Conservation (phyloP, 2,888 invertebrate genomes). For the Magallana nippona region DNA sequence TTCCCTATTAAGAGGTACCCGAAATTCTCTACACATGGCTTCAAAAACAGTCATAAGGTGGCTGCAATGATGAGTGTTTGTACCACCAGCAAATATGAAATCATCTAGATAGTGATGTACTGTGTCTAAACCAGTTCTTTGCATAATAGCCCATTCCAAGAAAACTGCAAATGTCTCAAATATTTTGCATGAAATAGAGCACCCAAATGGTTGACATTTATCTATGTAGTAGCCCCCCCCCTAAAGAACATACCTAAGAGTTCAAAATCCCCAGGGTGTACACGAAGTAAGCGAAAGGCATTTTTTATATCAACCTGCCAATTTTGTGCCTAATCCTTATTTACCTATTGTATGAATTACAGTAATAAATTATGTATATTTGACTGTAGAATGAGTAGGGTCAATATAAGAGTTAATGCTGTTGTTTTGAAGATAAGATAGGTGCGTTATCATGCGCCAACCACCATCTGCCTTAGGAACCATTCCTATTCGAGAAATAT, state of each 20-base stretch:
- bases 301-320: not conserved
- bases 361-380: not conserved
- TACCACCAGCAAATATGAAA: slow-evolving; percentile 38
- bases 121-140: not conserved
- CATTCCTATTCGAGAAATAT: not conserved
- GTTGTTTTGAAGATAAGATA: slow-evolving; percentile 20
- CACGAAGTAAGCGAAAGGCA: not conserved
- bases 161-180: slow-evolving; percentile 20
- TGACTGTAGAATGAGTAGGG: not conserved
- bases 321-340: not conserved
- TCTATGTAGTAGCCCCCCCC: slow-evolving; percentile 29
- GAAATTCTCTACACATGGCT: not conserved
- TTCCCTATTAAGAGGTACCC: slow-evolving; percentile 39
- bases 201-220: slow-evolving; percentile 42
- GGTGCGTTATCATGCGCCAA: slow-evolving; percentile 38
- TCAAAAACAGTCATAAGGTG: not conserved
- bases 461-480: slow-evolving; percentile 4
- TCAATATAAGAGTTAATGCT: slow-evolving; percentile 43
- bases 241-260: not conserved
- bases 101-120: slow-evolving; percentile 44
- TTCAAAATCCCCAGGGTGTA: not conserved
- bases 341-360: not conserved
- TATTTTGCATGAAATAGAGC: slow-evolving; percentile 30
- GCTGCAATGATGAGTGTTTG: not conserved
- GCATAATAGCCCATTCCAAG: not conserved